Evolutionary conservation across 2,797 vertebrate species (phyloP).

Genomic region (Scarus forsteni): DNA sequence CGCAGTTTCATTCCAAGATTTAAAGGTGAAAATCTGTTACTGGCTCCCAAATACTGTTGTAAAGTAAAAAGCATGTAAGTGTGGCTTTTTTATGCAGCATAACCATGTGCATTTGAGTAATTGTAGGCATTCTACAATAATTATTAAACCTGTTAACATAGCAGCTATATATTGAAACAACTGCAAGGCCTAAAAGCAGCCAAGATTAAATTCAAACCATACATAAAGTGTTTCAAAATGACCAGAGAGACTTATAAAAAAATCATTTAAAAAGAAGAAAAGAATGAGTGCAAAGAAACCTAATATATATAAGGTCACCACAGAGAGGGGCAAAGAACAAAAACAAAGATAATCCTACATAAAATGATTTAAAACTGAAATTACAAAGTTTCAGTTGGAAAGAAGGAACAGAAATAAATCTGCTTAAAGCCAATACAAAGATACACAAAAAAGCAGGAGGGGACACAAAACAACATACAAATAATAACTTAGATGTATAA

Average conservation of each 20-base stretch:
- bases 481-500: not conserved
- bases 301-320: too few species aligned
- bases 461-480: accelerated
- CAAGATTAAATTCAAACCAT: not conserved
- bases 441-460: not conserved
- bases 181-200: not conserved
- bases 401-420: not conserved
- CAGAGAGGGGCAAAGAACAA: too few species aligned
- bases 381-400: not conserved
- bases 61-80: too few species aligned
- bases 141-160: not conserved
- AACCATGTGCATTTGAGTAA: not conserved
- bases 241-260: not conserved
- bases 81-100: not conserved
- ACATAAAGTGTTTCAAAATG: not conserved
- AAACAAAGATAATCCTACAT: too few species aligned
- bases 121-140: not conserved
- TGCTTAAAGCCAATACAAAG: not conserved
- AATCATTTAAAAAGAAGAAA: not conserved
- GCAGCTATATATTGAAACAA: not conserved
- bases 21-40: not conserved
- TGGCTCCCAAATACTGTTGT: not conserved
- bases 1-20: not conserved
- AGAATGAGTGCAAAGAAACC: too few species aligned
- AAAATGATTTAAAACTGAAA: too few species aligned